Evolutionary conservation across 2,797 vertebrate genomes (phyloP).

Genomic region (Siniperca obscura): DNA sequence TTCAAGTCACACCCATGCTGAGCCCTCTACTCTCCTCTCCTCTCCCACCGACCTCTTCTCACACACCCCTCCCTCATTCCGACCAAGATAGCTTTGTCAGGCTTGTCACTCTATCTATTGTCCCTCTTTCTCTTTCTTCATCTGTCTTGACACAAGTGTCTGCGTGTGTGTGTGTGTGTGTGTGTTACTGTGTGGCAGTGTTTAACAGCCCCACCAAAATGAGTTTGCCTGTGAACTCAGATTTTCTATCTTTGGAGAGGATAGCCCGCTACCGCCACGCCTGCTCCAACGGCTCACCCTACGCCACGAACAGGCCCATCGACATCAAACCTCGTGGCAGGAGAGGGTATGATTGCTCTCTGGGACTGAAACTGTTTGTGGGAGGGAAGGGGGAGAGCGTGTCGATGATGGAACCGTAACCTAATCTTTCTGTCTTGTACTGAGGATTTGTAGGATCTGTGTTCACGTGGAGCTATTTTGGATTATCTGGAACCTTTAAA

Average conservation of each 20-base stretch:
- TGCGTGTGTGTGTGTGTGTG: not conserved
- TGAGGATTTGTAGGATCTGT: conserved; percentile 1
- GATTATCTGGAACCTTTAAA: not conserved
- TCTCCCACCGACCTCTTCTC: conserved; percentile 38
- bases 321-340: conserved; percentile 93
- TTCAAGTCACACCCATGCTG: conserved; percentile 61
- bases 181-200: not conserved
- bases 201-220: conserved; percentile 77
- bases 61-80: conserved; percentile 31
- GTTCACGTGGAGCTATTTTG: not conserved
- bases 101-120: conserved; percentile 25
- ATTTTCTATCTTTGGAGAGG: conserved; percentile 89
- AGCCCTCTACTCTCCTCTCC: conserved; percentile 37
- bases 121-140: conserved; percentile 27
- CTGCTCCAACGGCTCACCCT: conserved; percentile 90
- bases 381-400: not conserved
- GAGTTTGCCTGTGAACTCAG: conserved; percentile 92
- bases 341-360: conserved; percentile 85
- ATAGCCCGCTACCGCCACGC: conserved; percentile 89
- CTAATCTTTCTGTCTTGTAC: not conserved
- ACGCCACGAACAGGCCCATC: conserved; percentile 94
- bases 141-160: conserved; percentile 18
- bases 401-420: not conserved
- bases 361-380: conserved; percentile 40
- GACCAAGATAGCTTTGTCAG: conserved; percentile 41